Evolutionary conservation across 2,113 vertebrate genomes (phyloP).

Genomic region (Mormyrus iriodes): DNA sequence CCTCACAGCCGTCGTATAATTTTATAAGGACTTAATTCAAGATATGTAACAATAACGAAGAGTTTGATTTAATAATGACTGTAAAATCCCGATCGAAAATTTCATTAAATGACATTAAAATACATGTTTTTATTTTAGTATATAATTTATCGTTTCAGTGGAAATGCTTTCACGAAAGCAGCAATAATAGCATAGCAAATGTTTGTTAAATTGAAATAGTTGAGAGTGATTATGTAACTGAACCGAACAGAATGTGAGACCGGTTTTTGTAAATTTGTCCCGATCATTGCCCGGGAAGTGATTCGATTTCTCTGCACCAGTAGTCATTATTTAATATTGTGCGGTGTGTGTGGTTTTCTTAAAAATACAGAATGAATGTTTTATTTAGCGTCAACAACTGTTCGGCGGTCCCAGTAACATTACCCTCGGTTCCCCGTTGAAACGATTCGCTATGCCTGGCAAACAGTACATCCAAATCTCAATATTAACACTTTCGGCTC

Average conservation of each 20-base stretch:
- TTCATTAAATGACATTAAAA: background rate
- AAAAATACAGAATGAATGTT: background rate
- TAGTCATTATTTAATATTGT: background rate
- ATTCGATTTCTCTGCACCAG: background rate
- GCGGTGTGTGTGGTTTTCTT: background rate
- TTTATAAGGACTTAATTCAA: background rate
- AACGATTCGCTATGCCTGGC: background rate
- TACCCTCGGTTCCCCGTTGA: background rate
- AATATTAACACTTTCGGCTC: background rate
- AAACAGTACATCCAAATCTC: background rate
- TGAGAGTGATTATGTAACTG: background rate
- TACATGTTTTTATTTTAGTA: background rate
- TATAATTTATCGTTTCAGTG: background rate
- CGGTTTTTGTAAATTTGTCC: background rate
- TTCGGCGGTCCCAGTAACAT: background rate
- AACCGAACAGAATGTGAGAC: background rate
- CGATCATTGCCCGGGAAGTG: background rate
- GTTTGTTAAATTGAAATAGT: background rate
- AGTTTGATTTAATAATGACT: background rate
- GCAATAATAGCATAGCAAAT: background rate
- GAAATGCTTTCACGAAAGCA: background rate
- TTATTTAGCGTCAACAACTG: background rate
- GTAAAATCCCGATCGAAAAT: background rate
- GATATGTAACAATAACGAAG: background rate
- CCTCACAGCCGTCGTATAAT: background rate